phyloP scores from a whole-genome alignment of 2,888 invertebrate species.

The Hermaeophaga mercurialis region DNA sequence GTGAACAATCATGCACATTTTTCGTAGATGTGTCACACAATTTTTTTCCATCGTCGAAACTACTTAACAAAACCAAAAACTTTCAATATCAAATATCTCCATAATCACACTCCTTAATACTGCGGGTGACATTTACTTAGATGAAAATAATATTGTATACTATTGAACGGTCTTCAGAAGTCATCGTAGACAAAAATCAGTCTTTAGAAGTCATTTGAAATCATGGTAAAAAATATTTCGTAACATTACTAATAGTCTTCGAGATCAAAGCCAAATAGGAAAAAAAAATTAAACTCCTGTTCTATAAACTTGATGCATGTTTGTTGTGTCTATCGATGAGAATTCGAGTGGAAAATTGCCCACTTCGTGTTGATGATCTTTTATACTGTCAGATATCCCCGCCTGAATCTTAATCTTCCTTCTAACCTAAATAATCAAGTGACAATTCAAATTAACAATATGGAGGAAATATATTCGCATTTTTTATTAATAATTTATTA shows the following conservation, averaged over 20 bases:
- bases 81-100: no score
- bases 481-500: background rate
- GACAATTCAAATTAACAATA: background rate
- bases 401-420: constrained; percentile 25
- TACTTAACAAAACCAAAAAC: no score
- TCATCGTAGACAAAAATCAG: no score
- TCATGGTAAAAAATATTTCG: no score
- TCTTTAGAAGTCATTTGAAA: no score
- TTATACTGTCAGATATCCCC: constrained; percentile 31
- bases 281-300: background rate
- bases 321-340: constrained; percentile 18
- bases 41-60: no score
- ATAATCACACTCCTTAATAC: no score
- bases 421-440: constrained; percentile 23
- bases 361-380: constrained; percentile 28
- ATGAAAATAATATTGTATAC: no score
- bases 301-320: constrained; percentile 6
- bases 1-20: no score
- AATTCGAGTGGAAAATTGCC: constrained; percentile 25
- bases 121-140: no score
- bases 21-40: no score
- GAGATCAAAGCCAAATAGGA: constrained; percentile 7
- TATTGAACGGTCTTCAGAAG: no score
- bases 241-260: background rate
- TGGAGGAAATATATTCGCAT: background rate